phyloP scores from a whole-genome alignment of 2,113 vertebrate species.

The Hemiscyllium ocellatum region DNA sequence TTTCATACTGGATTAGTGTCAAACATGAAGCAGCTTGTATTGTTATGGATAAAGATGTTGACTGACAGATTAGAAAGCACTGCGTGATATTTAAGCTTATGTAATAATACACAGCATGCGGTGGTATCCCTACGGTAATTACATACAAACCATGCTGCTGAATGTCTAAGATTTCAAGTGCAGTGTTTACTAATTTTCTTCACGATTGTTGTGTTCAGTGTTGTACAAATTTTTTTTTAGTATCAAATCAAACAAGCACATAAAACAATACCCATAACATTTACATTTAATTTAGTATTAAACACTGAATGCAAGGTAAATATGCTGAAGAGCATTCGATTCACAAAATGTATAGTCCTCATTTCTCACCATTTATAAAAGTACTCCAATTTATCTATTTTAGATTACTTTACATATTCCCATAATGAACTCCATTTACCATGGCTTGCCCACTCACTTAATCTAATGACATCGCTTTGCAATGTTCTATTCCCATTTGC shows the following conservation, averaged over 20 bases:
- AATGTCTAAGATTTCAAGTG: not conserved
- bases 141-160: not conserved
- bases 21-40: not conserved
- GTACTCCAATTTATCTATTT: not conserved
- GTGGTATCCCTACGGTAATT: not conserved
- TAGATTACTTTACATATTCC: not conserved
- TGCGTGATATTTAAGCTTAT: not conserved
- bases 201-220: not conserved
- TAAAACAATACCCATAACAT: not conserved
- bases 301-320: not conserved
- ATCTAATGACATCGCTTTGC: not conserved
- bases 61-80: not conserved
- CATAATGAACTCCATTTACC: too few species aligned
- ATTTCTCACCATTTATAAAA: not conserved
- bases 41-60: not conserved
- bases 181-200: not conserved
- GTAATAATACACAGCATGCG: not conserved
- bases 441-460: not conserved
- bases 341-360: not conserved
- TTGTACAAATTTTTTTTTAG: not conserved
- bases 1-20: not conserved
- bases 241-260: not conserved
- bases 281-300: not conserved
- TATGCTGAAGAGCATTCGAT: not conserved
- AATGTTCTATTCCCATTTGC: not conserved